phyloP scores from a whole-genome alignment of 2,113 vertebrate species.

The Galeopterus variegatus region DNA sequence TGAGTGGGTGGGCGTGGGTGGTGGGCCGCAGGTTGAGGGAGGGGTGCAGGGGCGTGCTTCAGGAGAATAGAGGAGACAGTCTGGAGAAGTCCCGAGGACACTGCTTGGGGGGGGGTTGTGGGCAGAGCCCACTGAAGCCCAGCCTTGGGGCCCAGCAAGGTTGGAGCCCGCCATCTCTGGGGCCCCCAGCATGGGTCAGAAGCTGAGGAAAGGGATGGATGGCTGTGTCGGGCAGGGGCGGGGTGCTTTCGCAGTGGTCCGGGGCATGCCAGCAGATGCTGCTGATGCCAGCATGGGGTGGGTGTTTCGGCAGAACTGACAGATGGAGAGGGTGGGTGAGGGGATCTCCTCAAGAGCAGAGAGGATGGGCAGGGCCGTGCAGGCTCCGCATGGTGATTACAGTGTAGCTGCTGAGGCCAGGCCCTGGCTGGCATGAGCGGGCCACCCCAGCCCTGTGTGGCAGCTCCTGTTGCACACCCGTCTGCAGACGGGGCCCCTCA shows the following conservation, averaged over 20 bases:
- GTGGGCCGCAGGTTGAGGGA: not conserved
- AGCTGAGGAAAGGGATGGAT: too few relatives aligned
- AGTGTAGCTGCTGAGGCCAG: not conserved
- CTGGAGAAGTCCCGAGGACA: rapidly evolving
- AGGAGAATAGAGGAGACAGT: not conserved
- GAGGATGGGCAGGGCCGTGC: not conserved
- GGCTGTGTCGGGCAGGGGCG: not conserved
- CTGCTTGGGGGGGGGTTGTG: not conserved
- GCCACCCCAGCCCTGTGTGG: not conserved
- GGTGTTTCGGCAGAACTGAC: not conserved
- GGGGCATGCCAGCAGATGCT: not conserved
- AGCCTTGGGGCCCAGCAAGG: not conserved
- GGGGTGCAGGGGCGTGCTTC: not conserved
- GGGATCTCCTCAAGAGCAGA: not conserved
- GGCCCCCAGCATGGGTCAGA: not conserved
- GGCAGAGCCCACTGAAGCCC: too few relatives aligned
- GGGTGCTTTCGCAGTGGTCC: not conserved
- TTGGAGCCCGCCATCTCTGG: not conserved
- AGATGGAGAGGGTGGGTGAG: not conserved
- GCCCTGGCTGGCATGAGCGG: not conserved
- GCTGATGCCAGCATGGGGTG: not conserved
- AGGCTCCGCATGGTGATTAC: not conserved
- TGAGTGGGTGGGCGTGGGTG: not conserved
- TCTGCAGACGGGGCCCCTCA: too few relatives aligned
- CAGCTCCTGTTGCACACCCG: not conserved